phyloP scores from a whole-genome alignment of 2,797 vertebrate species.

The Pseudocheirus occidentalis region DNA sequence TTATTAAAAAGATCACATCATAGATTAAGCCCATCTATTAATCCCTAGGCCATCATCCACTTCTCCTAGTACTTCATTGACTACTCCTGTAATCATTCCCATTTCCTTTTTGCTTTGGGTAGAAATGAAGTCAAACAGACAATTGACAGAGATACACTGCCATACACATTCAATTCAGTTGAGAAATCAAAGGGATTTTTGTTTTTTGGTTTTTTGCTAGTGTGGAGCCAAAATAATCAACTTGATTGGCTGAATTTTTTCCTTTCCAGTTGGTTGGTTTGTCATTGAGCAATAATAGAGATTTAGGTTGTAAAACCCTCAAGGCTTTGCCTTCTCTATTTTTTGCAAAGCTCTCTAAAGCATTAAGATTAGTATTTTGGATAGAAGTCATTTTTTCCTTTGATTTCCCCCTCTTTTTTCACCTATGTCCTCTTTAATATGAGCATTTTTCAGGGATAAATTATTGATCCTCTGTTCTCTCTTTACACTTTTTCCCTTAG shows the following conservation, averaged over 20 bases:
- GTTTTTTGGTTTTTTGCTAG: background rate
- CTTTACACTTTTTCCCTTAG: background rate
- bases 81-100: background rate
- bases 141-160: background rate
- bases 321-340: background rate
- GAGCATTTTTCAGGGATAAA: background rate
- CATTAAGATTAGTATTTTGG: background rate
- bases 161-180: background rate
- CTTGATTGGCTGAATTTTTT: background rate
- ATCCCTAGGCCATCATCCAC: background rate
- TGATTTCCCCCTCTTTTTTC: background rate
- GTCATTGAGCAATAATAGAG: background rate
- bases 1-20: background rate
- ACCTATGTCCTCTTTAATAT: background rate
- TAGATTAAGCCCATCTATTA: background rate
- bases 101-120: background rate
- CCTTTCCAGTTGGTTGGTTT: conserved; percentile 6
- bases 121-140: background rate
- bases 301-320: background rate
- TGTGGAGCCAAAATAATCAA: conserved; percentile 31
- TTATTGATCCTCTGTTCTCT: background rate
- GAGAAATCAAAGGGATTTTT: background rate
- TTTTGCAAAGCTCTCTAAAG: background rate
- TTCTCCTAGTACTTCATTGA: background rate
- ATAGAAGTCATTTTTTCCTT: background rate